Base-by-base conservation (phyloP, 1,140 invertebrate species). In the Gryon sp. region DNA sequence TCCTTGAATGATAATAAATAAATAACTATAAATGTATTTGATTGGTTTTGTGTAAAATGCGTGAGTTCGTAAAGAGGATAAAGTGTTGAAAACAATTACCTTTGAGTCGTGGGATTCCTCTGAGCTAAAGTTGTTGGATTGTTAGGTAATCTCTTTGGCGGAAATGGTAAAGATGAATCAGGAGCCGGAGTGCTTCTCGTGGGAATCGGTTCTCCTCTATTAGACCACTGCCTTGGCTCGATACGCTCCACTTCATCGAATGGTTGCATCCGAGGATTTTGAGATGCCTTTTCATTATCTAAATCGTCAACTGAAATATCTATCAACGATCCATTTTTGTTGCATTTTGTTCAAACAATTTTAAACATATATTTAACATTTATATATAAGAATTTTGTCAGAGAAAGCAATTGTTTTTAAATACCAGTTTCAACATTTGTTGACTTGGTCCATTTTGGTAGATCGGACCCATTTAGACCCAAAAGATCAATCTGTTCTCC, bases 231-330 rank as follows among this genome's bases (percentile, higher is more conserved):
- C 24, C 69, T 66, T 0, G 83, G 83, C 11, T 84, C 81, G 41
- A 84, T 84, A 6, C 55, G 78, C 48, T 85, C 83, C 6, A 84
- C 83, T 12, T 86, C 82, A 18, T 85, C 83, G n/a, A 80, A 69
- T 3, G 81, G 79, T 48, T 80, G 76, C 24, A 52, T 28, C 43
- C 78, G 14, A 38, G 62, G 70, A 12, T 38, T 68, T 18, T 62
- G 11, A 9, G 46, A 57, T 2, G 57, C 48, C 24, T 45, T 20
- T 0, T 41, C 30, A 43, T 46, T 48, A 9, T 59, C 66, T 0
- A 43, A 16, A 8, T 69, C 63, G 3, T 74, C 59, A 2, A 38
- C 48, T 7, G 45, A 70, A 5, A 28, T n/a, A n/a, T 24, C 43
- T 62, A 7, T 7, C n/a, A n/a, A n/a, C n/a, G n/a, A n/a, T n/a